Base-by-base conservation (phyloP, 2,113 vertebrate genomes). In the Oreochromis niloticus region DNA sequence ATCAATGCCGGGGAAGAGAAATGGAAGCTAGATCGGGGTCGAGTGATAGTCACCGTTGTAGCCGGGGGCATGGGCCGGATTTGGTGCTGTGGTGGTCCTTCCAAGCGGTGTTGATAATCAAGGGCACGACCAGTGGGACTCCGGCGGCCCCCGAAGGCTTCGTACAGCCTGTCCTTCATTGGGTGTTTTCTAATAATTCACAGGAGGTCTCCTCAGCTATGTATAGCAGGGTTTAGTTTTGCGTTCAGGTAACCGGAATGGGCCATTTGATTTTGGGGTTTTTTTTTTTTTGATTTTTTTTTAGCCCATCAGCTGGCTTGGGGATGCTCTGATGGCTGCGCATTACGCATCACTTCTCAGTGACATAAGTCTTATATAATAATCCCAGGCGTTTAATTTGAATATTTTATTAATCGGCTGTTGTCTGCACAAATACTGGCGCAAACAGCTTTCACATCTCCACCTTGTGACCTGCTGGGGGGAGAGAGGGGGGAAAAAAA, bases 351-450 rank as follows among this genome's bases (percentile, higher is more conserved):
- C 87, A 85, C 86, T 71, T 84, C 90, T 63, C 91, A 91, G 90
- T 93, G 89, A 92, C 92, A 92, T 94, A 91, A 94, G 86, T 81
- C 88, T 94, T 93, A 92, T 91, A 87, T 94, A 95, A 95, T 93
- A 75, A 92, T 90, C 59, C 54, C 80, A 82, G 6, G 50, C 87
- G 87, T 91, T 87, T 92, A 66, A 88, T 91, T 83, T 84, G 81
- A 85, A 86, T 89, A 34, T 83, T 57, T 57, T 36, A 82, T 87
- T 82, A 87, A 71, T 80, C 81, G 59, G 3, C 19, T 84, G 34
- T 34, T 54, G 14, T 85, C 19, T 90, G 85, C 75, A 83, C 66
- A 50, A 78, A 78, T 85, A 71, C 10, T 91, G 87, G 92, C 87
- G 89, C 92, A 92, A 90, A 92, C 84, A 24, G 63, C 84, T 91